A percentile compares a stretch with the other conserved stretches of the same genome.
Conservation (phyloP, 1,140 invertebrate genomes). For the Drosophila funebris region DNA sequence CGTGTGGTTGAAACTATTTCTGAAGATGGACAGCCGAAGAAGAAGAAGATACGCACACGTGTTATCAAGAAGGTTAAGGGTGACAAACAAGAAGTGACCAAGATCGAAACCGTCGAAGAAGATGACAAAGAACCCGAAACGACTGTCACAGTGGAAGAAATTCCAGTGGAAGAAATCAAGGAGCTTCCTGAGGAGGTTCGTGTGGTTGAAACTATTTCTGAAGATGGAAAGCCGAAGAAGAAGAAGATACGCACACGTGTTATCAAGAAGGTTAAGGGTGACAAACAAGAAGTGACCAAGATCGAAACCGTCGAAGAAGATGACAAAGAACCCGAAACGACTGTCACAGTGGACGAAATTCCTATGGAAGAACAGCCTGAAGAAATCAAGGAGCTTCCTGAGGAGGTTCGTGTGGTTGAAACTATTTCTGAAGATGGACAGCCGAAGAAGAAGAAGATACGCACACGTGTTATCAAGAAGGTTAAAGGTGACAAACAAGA, state of each 20-base stretch:
- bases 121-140: too few relatives aligned
- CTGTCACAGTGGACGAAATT: constrained; percentile 46
- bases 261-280: constrained; percentile 32
- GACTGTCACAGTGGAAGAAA: constrained; percentile 49
- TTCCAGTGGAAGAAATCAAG: constrained; percentile 20
- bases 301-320: constrained; percentile 70
- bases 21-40: constrained; percentile 21
- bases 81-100: constrained; percentile 73
- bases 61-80: constrained; percentile 72
- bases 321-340: constrained; percentile 51
- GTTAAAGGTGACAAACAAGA: constrained; percentile 41
- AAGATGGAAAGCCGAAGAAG: constrained; percentile 12
- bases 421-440: constrained; percentile 45
- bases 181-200: constrained; percentile 25
- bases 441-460: constrained; percentile 49
- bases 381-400: constrained; percentile 31
- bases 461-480: constrained; percentile 64
- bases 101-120: constrained; percentile 83
- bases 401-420: constrained; percentile 25
- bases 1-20: constrained; percentile 11
- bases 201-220: constrained; percentile 4
- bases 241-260: constrained; percentile 22
- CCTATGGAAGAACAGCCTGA: constrained; percentile 42
- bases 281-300: constrained; percentile 76
- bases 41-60: constrained; percentile 57